Percentiles rank a stretch among this genome's conserved stretches.
These are phyloP conservation scores for Pachydiplax longipennis DNA, from an alignment of 2,888 invertebrate species.

Conservation along the genomic window DNA sequence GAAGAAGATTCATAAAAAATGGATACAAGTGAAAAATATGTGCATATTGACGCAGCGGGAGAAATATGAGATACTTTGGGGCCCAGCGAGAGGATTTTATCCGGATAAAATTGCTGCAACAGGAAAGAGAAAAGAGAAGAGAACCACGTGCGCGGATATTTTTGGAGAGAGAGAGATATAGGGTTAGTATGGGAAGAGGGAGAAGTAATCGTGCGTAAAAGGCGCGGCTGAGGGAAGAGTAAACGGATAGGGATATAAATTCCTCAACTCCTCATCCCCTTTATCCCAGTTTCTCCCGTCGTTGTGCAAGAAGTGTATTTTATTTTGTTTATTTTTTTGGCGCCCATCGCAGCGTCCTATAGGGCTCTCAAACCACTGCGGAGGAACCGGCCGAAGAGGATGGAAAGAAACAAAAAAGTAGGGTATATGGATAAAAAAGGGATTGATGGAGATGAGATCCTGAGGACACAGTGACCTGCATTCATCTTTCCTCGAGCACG, in stretches of 20 bases:
- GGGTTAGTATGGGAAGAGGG: neutral
- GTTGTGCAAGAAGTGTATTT: neutral
- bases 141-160: too few species aligned
- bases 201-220: neutral
- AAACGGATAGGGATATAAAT: neutral
- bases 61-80: too few species aligned
- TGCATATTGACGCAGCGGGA: too few species aligned
- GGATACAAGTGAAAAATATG: too few species aligned
- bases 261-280: neutral
- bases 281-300: neutral
- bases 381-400: neutral
- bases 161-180: neutral
- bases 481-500: constrained; percentile 4
- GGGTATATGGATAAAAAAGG: neutral
- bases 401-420: neutral
- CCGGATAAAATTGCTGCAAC: too few species aligned
- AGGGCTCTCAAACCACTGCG: neutral
- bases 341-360: neutral
- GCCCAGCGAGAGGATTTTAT: too few species aligned
- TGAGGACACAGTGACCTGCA: constrained; percentile 27
- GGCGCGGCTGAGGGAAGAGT: neutral
- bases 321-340: neutral
- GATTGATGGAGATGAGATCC: neutral
- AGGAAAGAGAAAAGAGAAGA: too few species aligned
- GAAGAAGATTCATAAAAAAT: too few species aligned